Conservation (phyloP, 2,113 vertebrate species). For the Phalacrocorax carbo region DNA sequence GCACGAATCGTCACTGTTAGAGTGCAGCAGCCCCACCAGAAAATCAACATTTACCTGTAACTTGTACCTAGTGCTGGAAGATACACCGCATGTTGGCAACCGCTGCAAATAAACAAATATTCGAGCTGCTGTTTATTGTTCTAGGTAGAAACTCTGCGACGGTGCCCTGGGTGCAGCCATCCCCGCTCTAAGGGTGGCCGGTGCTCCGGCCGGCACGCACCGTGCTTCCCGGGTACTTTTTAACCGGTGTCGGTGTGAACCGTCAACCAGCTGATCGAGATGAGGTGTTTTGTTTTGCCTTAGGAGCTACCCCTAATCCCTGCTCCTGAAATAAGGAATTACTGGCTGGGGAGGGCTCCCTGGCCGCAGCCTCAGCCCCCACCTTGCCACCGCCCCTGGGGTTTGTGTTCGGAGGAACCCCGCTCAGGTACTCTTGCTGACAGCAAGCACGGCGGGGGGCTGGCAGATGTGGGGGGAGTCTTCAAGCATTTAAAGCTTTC, state of each 20-base stretch:
- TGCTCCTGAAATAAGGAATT: neutral
- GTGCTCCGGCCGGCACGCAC: too few species aligned
- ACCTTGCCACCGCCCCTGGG: fast-evolving
- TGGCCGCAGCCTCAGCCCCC: too few species aligned
- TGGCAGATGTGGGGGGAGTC: too few species aligned
- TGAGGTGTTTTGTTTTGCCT: neutral
- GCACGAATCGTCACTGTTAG: neutral
- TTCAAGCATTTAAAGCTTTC: neutral
- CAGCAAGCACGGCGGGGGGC: neutral
- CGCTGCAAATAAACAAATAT: fast-evolving
- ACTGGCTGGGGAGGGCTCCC: too few species aligned
- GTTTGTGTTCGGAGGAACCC: fast-evolving
- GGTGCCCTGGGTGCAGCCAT: fast-evolving
- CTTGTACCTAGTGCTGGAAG: neutral
- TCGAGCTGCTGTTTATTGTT: fast-evolving
- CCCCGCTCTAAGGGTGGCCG: neutral
- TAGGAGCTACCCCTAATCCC: fast-evolving
- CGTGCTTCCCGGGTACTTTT: fast-evolving
- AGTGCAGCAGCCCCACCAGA: neutral
- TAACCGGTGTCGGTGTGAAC: fast-evolving
- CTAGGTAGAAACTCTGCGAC: fast-evolving
- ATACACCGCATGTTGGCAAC: neutral
- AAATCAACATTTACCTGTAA: neutral
- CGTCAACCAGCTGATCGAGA: fast-evolving
- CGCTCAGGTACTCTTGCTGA: neutral